phyloP scores from a whole-genome alignment of 2,797 vertebrate genomes.

The Picus viridis region DNA sequence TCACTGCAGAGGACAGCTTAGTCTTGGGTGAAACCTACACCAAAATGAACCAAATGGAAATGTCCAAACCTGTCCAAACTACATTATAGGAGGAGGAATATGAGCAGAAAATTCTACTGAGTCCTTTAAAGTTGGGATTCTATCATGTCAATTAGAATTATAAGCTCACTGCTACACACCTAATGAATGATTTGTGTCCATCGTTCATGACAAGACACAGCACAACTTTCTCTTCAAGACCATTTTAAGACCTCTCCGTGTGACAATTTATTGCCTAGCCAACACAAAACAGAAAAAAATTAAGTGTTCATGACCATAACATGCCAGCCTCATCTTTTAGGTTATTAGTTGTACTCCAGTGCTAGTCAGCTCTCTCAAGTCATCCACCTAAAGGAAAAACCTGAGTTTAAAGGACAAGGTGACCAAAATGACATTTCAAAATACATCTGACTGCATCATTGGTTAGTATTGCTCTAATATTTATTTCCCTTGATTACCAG shows the following conservation, averaged over 20 bases:
- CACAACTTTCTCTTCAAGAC: neutral
- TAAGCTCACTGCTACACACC: accelerated
- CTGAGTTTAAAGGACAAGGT: neutral
- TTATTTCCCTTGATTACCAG: neutral
- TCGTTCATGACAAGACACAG: neutral
- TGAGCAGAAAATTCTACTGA: neutral
- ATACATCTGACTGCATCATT: neutral
- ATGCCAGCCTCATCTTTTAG: neutral
- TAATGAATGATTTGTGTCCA: neutral
- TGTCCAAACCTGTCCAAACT: neutral
- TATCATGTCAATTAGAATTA: neutral
- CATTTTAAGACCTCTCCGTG: neutral
- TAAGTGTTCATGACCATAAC: neutral
- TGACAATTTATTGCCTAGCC: neutral
- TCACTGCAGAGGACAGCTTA: neutral
- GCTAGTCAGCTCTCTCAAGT: too few species aligned
- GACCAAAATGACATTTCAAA: neutral
- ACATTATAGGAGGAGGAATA: neutral
- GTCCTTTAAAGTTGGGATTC: neutral
- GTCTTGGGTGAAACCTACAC: neutral
- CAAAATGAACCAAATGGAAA: neutral
- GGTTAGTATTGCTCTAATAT: neutral
- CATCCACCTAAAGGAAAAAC: neutral
- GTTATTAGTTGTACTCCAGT: neutral
- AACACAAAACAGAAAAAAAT: neutral